phyloP scores from a whole-genome alignment of 2,113 vertebrate species.

The Pollachius pollachius region DNA sequence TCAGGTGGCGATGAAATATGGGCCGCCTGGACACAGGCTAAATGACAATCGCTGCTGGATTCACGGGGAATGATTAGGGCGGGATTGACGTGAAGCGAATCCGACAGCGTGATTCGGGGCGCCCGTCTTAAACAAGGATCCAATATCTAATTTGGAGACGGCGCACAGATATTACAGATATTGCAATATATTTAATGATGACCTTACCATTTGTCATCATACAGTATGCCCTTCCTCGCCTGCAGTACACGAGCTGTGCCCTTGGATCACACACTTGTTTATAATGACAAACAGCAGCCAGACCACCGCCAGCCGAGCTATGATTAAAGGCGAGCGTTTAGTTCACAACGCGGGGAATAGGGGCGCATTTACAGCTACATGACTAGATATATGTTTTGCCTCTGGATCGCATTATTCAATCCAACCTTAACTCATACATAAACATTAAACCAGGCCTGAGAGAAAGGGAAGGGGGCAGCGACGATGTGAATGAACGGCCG shows the following conservation, averaged over 20 bases:
- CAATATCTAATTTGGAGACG: constrained; percentile 68
- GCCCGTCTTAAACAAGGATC: constrained; percentile 65
- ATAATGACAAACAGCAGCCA: constrained; percentile 36
- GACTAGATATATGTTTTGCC: not conserved
- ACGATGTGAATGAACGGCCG: too few relatives aligned
- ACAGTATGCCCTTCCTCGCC: constrained; percentile 57
- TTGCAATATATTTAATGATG: constrained; percentile 69
- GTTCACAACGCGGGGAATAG: constrained; percentile 5
- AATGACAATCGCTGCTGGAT: constrained; percentile 77
- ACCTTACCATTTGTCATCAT: constrained; percentile 73
- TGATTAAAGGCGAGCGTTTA: constrained; percentile 29
- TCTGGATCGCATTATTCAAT: not conserved
- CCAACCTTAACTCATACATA: not conserved
- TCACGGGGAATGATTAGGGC: constrained; percentile 72
- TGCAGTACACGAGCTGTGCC: constrained; percentile 48
- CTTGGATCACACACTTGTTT: constrained; percentile 50
- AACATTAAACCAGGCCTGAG: too few relatives aligned
- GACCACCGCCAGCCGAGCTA: not conserved
- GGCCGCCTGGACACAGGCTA: constrained; percentile 73
- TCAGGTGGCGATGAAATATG: constrained; percentile 79
- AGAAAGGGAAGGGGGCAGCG: too few relatives aligned
- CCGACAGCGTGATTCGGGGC: constrained; percentile 56
- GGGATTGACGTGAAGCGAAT: constrained; percentile 65
- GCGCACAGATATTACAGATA: constrained; percentile 56
- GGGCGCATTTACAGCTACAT: not conserved